phyloP scores from a whole-genome alignment of 2,113 vertebrate species.

The Myanophis thanlyinensis region DNA sequence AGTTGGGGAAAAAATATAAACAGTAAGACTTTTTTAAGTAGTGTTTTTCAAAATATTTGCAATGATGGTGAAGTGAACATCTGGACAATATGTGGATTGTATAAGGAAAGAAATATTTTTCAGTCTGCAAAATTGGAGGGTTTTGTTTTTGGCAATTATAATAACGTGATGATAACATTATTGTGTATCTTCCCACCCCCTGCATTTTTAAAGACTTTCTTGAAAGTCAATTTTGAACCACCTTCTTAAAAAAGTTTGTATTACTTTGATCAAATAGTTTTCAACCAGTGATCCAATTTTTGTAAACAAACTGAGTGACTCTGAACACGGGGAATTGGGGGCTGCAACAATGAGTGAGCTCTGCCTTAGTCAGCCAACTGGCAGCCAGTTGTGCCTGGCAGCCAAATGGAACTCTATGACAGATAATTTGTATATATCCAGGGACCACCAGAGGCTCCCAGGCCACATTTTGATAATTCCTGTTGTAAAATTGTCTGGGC shows the following conservation, averaged over 20 bases:
- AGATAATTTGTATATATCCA: not conserved
- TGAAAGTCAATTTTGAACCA: not conserved
- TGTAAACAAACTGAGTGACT: not conserved
- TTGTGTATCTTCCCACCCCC: not conserved
- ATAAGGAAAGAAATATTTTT: not conserved
- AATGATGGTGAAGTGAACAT: not conserved
- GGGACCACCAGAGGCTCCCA: not conserved
- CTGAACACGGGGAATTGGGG: not conserved
- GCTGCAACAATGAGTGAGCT: not conserved
- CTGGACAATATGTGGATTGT: not conserved
- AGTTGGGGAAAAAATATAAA: not conserved
- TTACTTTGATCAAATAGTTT: not conserved
- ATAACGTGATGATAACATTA: not conserved
- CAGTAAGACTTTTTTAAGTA: not conserved
- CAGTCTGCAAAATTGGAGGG: not conserved
- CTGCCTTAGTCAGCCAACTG: not conserved
- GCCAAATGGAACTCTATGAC: not conserved
- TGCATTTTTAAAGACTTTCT: not conserved
- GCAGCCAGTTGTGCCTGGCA: not conserved
- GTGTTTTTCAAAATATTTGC: not conserved
- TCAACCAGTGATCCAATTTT: not conserved
- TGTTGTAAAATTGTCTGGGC: not conserved
- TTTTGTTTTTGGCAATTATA: not conserved
- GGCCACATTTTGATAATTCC: not conserved
- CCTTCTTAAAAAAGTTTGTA: not conserved